phyloP scores from a whole-genome alignment of 64 coral and sea anemone species.

The Montipora sp. region DNA sequence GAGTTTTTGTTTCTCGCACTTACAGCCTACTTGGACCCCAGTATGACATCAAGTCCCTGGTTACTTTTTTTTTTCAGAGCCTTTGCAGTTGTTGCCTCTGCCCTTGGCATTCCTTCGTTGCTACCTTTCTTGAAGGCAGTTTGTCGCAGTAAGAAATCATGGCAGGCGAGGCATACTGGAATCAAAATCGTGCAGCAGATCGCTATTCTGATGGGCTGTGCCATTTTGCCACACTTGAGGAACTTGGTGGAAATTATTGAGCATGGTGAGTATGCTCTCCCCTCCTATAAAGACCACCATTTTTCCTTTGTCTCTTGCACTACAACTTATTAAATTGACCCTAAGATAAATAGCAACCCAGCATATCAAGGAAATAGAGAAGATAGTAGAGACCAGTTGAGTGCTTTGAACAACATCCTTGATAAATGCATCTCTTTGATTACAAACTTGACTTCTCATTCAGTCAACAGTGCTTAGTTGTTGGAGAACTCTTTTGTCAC shows the following conservation, averaged over 20 bases:
- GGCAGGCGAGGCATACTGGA: constrained; percentile 98
- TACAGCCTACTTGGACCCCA: not conserved
- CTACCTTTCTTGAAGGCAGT: constrained; percentile 98
- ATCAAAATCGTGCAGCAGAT: constrained; percentile 99
- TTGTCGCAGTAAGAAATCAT: constrained; percentile 98
- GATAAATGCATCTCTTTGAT: too few relatives aligned
- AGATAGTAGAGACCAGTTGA: too few relatives aligned
- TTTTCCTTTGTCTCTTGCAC: too few relatives aligned
- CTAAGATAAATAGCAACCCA: too few relatives aligned
- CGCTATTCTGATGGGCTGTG: constrained; percentile 99
- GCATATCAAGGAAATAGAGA: too few relatives aligned
- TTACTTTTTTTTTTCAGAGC: constrained; percentile 70
- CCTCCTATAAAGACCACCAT: too few relatives aligned
- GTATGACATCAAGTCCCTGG: not conserved
- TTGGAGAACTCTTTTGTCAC: too few relatives aligned
- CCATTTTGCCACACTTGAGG: constrained; percentile 94
- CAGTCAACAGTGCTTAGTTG: too few relatives aligned
- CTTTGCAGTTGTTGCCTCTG: constrained; percentile 98
- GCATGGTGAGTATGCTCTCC: constrained; percentile 73
- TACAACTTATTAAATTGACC: too few relatives aligned
- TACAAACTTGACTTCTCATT: too few relatives aligned
- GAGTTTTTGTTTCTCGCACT: not conserved
- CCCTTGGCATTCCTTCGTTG: constrained; percentile 95
- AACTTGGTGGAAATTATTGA: constrained; percentile 99
- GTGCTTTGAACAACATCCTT: too few relatives aligned